Evolutionary conservation across 2,113 vertebrate species (phyloP).

Genomic region (Periophthalmus modestus): DNA sequence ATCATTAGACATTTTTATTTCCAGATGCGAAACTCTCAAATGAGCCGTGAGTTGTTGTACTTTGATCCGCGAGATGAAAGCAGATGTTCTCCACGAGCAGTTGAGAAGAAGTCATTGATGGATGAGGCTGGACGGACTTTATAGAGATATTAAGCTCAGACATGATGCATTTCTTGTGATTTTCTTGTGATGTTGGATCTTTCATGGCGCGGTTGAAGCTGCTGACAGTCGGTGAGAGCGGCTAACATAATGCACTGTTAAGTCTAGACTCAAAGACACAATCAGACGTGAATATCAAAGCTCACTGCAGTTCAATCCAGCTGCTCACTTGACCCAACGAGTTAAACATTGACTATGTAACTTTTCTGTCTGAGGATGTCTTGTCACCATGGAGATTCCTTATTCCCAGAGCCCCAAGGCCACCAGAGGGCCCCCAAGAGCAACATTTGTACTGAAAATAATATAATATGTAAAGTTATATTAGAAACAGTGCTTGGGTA

Average conservation of each 20-base stretch:
- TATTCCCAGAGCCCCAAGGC: too few relatives aligned
- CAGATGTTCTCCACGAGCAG: background rate
- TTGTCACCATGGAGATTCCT: too few relatives aligned
- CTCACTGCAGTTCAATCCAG: background rate
- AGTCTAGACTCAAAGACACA: background rate
- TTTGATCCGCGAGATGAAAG: too few relatives aligned
- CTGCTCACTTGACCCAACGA: background rate
- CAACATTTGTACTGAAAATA: too few relatives aligned
- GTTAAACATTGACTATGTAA: too few relatives aligned
- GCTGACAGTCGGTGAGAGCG: background rate
- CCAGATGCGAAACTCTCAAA: background rate
- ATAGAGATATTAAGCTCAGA: slow-evolving; percentile 10
- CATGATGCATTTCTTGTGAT: background rate
- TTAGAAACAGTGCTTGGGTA: too few relatives aligned
- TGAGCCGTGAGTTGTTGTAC: too few relatives aligned
- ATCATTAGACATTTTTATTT: slow-evolving; percentile 20
- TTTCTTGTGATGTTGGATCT: background rate
- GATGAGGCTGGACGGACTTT: background rate
- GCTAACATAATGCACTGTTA: background rate
- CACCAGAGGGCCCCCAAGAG: too few relatives aligned
- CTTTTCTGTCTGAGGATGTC: too few relatives aligned
- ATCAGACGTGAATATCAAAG: background rate
- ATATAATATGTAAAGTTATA: too few relatives aligned
- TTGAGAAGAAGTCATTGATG: background rate
- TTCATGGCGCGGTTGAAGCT: background rate